These are phyloP conservation scores for Ditylenchus dipsaci DNA, from an alignment of 1,140 invertebrate species.

Conservation along the genomic window DNA sequence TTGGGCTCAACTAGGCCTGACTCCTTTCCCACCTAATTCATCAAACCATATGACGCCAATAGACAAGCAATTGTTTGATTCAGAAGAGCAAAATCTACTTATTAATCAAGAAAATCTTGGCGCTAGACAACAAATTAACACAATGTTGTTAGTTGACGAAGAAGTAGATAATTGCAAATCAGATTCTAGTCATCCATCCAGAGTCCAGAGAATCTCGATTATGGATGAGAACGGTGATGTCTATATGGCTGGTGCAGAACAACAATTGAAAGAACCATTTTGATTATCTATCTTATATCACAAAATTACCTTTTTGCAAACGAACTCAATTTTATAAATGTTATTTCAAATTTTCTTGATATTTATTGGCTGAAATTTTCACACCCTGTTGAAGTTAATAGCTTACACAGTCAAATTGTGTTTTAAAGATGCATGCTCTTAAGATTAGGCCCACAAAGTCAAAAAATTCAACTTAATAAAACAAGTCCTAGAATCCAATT, in stretches of 20 bases:
- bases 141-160: not conserved
- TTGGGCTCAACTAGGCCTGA: slow-evolving; percentile 4
- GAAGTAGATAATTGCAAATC: not conserved
- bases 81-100: not conserved
- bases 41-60: not conserved
- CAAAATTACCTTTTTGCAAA: too few species aligned
- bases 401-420: too few species aligned
- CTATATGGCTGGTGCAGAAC: not conserved
- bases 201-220: not conserved
- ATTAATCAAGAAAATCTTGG: not conserved
- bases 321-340: too few species aligned
- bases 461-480: too few species aligned
- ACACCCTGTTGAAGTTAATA: too few species aligned
- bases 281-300: not conserved
- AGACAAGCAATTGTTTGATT: not conserved
- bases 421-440: too few species aligned
- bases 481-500: too few species aligned
- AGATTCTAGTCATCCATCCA: not conserved
- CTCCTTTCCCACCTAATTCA: not conserved
- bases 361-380: too few species aligned
- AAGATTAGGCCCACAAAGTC: too few species aligned
- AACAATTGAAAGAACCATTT: not conserved
- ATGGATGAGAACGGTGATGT: not conserved
- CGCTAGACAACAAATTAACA: not conserved
- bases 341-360: too few species aligned